phyloP scores from a whole-genome alignment of 92 coral and sea anemone genomes.

The Porites rus region DNA sequence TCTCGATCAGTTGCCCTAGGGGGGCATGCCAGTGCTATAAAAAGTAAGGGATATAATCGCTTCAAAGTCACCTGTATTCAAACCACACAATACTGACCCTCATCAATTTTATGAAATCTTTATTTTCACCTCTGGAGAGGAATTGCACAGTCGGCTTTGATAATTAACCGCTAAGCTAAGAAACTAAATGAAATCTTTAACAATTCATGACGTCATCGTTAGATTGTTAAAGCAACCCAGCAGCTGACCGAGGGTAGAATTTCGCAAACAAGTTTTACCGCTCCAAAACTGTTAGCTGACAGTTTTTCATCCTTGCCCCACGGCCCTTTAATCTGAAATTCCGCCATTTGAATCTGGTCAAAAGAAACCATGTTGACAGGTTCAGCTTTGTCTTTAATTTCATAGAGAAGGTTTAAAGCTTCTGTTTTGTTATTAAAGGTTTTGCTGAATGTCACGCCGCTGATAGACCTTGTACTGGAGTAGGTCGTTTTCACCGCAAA shows the following conservation, averaged over 20 bases:
- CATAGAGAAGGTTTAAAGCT: neutral
- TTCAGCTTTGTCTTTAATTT: neutral
- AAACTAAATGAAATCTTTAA: neutral
- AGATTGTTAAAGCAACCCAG: slow-evolving; percentile 9
- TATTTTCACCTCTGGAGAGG: too few species aligned
- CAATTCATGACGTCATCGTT: neutral
- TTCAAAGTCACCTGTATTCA: too few species aligned
- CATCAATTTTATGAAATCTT: too few species aligned
- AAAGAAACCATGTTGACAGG: neutral
- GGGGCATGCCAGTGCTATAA: too few species aligned
- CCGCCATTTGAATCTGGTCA: slow-evolving; percentile 6
- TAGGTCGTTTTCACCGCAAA: slow-evolving; percentile 8
- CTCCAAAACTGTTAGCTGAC: neutral
- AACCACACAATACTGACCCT: too few species aligned
- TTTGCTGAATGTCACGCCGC: slow-evolving; percentile 12
- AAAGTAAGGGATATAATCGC: too few species aligned
- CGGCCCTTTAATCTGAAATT: slow-evolving; percentile 17
- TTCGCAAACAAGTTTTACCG: slow-evolving; percentile 33
- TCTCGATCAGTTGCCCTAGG: too few species aligned
- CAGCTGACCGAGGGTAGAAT: neutral
- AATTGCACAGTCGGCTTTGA: too few species aligned
- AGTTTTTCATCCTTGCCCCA: neutral
- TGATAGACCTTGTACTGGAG: neutral
- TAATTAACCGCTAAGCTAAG: too few species aligned
- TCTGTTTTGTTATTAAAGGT: slow-evolving; percentile 3